Conservation (phyloP, 2,797 vertebrate species). For the Botia kubotai region DNA sequence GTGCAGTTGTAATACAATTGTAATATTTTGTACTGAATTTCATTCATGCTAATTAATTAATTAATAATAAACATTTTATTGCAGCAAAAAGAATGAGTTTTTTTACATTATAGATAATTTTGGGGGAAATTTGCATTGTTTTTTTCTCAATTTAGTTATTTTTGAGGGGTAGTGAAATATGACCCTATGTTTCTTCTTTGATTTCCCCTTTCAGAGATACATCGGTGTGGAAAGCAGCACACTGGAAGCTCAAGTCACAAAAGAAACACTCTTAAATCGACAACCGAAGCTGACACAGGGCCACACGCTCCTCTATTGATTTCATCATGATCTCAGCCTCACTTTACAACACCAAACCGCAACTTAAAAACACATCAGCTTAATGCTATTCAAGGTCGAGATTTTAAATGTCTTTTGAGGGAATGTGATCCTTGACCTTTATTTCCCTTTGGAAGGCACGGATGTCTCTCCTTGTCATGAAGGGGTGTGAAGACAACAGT, state of each 20-base stretch:
- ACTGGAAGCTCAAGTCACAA: constrained; percentile 43
- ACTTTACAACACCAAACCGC: constrained; percentile 26
- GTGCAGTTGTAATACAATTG: too few species aligned
- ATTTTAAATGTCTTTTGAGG: constrained; percentile 49
- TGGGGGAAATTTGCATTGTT: too few species aligned
- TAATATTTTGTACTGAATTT: too few species aligned
- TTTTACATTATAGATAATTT: too few species aligned
- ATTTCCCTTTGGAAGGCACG: constrained; percentile 60
- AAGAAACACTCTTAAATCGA: neutral
- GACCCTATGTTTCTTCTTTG: neutral
- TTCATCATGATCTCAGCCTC: constrained; percentile 31
- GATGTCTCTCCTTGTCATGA: constrained; percentile 48
- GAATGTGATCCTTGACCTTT: constrained; percentile 53
- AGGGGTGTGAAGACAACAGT: constrained; percentile 30
- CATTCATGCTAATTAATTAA: too few species aligned
- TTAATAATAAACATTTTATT: too few species aligned
- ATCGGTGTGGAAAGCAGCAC: constrained; percentile 15
- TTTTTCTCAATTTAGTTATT: too few species aligned
- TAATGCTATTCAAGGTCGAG: constrained; percentile 32
- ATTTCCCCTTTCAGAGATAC: neutral
- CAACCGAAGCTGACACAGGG: neutral
- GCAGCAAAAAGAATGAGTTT: too few species aligned
- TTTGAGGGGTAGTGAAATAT: neutral
- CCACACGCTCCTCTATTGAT: constrained; percentile 1
- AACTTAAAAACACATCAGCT: constrained; percentile 23